phyloP scores from a whole-genome alignment of 1,140 invertebrate species.

The Parasteatoda tepidariorum region DNA sequence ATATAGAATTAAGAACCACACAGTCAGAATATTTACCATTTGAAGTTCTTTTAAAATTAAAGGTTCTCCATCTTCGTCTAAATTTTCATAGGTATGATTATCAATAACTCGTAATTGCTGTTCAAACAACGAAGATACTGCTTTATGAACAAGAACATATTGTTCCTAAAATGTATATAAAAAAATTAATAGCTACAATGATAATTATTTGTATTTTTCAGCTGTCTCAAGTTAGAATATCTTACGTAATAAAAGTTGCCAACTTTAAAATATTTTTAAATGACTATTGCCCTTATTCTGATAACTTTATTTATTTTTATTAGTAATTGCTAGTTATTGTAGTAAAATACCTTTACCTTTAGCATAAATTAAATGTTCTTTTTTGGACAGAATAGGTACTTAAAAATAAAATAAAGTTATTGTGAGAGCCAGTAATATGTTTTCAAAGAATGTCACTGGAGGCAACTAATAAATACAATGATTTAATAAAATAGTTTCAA shows the following conservation, averaged over 20 bases:
- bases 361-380: too few species aligned
- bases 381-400: too few species aligned
- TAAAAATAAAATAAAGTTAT: background rate
- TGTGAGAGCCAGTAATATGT: background rate
- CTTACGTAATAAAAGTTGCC: too few species aligned
- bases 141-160: conserved; percentile 72
- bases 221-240: background rate
- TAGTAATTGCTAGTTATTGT: too few species aligned
- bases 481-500: too few species aligned
- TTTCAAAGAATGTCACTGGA: background rate
- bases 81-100: conserved; percentile 74
- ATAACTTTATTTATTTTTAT: too few species aligned
- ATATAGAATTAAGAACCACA: too few species aligned
- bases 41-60: conserved; percentile 54
- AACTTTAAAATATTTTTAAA: too few species aligned
- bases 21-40: too few species aligned
- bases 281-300: too few species aligned
- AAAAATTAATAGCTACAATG: background rate
- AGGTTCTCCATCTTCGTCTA: conserved; percentile 68
- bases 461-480: too few species aligned
- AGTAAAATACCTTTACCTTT: too few species aligned
- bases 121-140: conserved; percentile 72
- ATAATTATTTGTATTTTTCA: background rate
- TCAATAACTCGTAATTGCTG: conserved; percentile 74
- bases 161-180: conserved; percentile 67